A percentile compares a stretch with the other conserved stretches of the same genome.
Evolutionary conservation across 2,113 vertebrate species (phyloP).

Genomic region (Aegotheles bennettii): DNA sequence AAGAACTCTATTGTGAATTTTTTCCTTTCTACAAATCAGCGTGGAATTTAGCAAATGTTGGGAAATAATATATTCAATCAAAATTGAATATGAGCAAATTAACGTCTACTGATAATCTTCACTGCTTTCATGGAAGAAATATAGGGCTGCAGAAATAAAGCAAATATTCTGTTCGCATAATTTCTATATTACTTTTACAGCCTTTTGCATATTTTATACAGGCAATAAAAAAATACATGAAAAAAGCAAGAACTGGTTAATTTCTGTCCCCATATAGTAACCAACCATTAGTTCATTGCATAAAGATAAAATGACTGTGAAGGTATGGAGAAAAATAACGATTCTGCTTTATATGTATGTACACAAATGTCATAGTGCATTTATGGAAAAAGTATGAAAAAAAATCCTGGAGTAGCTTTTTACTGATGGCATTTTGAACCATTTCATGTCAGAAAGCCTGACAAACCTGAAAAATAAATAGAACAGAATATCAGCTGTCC

Average conservation of each 20-base stretch:
- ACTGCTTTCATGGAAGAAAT: not conserved
- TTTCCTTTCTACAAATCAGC: not conserved
- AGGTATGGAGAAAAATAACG: rapidly evolving
- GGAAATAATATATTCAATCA: not conserved
- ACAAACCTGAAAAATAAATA: not conserved
- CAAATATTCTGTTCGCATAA: not conserved
- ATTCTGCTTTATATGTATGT: not conserved
- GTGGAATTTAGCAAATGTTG: not conserved
- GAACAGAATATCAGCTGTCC: not conserved
- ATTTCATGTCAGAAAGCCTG: not conserved
- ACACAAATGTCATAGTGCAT: not conserved
- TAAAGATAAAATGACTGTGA: not conserved
- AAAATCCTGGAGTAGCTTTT: not conserved
- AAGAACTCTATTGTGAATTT: not conserved
- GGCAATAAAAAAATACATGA: rapidly evolving
- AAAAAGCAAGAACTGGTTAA: not conserved
- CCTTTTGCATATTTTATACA: not conserved
- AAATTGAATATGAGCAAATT: not conserved
- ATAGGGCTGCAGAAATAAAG: not conserved
- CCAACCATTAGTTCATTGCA: not conserved
- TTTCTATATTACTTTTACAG: not conserved
- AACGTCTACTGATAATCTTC: not conserved
- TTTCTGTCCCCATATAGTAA: not conserved
- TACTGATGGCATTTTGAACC: not conserved
- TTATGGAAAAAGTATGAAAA: not conserved